Evolutionary conservation across 2,797 vertebrate genomes (phyloP).

Genomic region (Ispidina lecontei): DNA sequence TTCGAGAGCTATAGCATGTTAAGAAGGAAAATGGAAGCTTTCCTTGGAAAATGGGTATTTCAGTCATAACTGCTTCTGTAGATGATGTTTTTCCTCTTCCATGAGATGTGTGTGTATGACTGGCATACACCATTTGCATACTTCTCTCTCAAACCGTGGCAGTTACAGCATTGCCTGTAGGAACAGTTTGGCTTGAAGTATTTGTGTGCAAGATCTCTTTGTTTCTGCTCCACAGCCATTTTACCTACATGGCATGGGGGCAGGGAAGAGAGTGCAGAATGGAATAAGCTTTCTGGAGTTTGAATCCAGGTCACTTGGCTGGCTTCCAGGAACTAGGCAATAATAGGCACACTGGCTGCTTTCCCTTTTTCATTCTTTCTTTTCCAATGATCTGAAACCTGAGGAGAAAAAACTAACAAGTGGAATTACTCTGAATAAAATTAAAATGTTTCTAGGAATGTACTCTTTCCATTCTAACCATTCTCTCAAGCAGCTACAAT

Average conservation of each 20-base stretch:
- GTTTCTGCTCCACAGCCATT: slow-evolving; percentile 61
- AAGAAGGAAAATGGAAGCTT: background rate
- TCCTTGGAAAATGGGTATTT: background rate
- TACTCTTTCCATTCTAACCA: slow-evolving; percentile 5
- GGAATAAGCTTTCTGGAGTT: slow-evolving; percentile 73
- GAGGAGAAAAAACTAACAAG: slow-evolving; percentile 49
- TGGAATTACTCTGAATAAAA: slow-evolving; percentile 61
- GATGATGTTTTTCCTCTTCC: background rate
- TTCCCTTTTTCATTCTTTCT: slow-evolving; percentile 67
- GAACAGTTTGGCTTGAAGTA: slow-evolving; percentile 4
- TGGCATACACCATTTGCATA: background rate
- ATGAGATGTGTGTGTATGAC: background rate
- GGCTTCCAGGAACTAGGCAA: slow-evolving; percentile 59
- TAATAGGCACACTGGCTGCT: slow-evolving; percentile 63
- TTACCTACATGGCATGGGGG: slow-evolving; percentile 53
- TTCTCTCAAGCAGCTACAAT: background rate
- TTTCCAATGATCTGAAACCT: slow-evolving; percentile 65
- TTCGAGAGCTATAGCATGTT: background rate
- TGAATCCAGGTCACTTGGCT: slow-evolving; percentile 77
- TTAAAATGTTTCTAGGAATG: slow-evolving; percentile 57
- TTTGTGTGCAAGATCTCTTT: slow-evolving; percentile 49
- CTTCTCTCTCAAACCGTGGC: background rate
- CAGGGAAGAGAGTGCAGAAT: slow-evolving; percentile 49
- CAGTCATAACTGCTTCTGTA: background rate
- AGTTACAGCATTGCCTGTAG: background rate